Evolutionary conservation across 2,888 invertebrate genomes (phyloP), one percentile per base, ranked within the genome.

Genomic region (Mycogona germanica): DNA sequence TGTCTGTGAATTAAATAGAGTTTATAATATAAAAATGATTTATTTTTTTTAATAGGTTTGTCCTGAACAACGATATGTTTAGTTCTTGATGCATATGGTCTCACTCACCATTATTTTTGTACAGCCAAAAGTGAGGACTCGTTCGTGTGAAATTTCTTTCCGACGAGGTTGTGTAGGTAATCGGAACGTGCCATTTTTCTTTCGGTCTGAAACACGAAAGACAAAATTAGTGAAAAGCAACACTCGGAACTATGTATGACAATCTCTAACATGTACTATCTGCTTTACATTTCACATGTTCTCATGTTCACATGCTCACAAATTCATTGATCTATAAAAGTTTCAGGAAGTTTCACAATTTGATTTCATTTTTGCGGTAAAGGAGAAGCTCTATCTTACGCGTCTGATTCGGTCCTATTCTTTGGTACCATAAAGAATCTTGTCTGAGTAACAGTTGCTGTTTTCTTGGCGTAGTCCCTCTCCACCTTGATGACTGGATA

Each of bases 401-500:
- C 19, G 14, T 46, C 30, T 46, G n/a, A 29, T 3, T 46, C 47
- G 30, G 28, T 30, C 3, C 30, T 30, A 6, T 46, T 30, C 47
- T 46, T 46, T n/a, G 42, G 25, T 42, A 28, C 25, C 6, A 26
- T 46, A 14, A 46, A 41, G 26, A 56, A 55, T 26, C 50, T 21
- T 26, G 35, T 57, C 29, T 57, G 57, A 3, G 51, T 55, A 12
- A 57, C 23, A 23, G 21, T 42, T 5, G 49, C 54, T n/a, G 46
- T 51, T 51, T 55, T 48, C 14, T 32, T 25, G 1, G 21, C 49
- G 30, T 55, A 55, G 51, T 55, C 49, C 47, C 54, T 32, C 1
- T 29, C 23, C 2, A 57, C 38, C n/a, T 40, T 57, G 3, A 57
- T 49, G 14, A 57, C 54, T 37, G 57, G 57, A 51, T 55, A 57